These are phyloP conservation scores for Prochilodus magdalenae DNA, from an alignment of 2,113 vertebrate species.

Conservation along the genomic window DNA sequence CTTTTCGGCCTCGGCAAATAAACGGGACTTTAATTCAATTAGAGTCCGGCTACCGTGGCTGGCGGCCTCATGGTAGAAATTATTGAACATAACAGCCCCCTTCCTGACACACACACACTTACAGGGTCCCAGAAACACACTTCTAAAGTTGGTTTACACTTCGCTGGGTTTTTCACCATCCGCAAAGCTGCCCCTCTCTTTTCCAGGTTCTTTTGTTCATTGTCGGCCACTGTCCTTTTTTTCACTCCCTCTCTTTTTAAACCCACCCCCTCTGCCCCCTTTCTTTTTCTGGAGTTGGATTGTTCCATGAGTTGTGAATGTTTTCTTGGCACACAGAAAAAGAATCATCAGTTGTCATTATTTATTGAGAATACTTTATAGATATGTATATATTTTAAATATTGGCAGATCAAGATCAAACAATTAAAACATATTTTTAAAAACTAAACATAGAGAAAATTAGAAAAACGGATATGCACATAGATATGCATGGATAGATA, in stretches of 20 bases:
- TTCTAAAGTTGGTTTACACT: conserved; percentile 95
- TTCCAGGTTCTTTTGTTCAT: conserved; percentile 91
- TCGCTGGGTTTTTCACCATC: conserved; percentile 92
- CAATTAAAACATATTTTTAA: too few relatives aligned
- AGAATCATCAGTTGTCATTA: background rate
- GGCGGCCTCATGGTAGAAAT: conserved; percentile 91
- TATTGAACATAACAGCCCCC: conserved; percentile 86
- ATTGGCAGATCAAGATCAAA: too few relatives aligned
- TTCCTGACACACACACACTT: conserved; percentile 44
- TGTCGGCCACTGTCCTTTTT: conserved; percentile 88
- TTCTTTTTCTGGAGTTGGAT: background rate
- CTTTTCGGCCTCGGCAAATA: conserved; percentile 89
- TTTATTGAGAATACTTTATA: background rate
- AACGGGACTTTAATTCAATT: conserved; percentile 99
- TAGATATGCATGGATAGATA: too few relatives aligned
- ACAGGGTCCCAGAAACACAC: conserved; percentile 50
- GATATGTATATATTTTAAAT: background rate
- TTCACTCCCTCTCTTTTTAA: conserved; percentile 79
- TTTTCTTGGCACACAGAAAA: background rate
- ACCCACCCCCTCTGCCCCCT: background rate
- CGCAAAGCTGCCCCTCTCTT: conserved; percentile 86
- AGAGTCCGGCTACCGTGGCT: conserved; percentile 89
- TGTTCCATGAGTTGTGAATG: background rate
- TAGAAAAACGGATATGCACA: too few relatives aligned
- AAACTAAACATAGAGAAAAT: too few relatives aligned